A percentile compares a stretch with the other conserved stretches of the same genome.
Evolutionary conservation across 2,113 vertebrate species (phyloP).

Genomic region (Sciurus niger): DNA sequence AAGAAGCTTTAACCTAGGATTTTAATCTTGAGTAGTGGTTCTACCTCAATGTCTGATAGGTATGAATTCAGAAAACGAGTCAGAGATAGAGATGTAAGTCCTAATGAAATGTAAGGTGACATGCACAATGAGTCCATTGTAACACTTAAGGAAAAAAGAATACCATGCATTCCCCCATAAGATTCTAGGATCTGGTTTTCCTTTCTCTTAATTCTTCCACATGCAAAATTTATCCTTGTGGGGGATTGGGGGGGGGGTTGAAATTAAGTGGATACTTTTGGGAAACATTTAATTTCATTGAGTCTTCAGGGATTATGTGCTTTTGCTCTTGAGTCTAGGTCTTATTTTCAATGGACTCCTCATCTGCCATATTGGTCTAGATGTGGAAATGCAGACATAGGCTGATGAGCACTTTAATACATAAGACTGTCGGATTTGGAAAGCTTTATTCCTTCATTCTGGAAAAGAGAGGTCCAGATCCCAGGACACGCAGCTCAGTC

Average conservation of each 20-base stretch:
- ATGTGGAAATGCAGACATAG: neutral
- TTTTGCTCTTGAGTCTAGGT: neutral
- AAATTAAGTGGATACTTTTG: neutral
- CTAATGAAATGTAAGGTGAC: neutral
- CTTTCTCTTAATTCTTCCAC: neutral
- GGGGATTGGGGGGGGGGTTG: neutral
- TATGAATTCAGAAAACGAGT: neutral
- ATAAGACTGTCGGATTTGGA: neutral
- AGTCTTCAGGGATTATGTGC: neutral
- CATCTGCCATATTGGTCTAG: neutral
- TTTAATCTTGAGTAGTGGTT: no score
- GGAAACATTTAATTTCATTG: neutral
- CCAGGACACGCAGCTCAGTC: neutral
- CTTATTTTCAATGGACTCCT: neutral
- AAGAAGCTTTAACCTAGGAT: no score
- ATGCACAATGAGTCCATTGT: neutral
- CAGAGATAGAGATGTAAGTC: neutral
- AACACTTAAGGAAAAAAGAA: neutral
- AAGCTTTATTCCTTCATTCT: neutral
- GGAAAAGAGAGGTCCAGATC: neutral
- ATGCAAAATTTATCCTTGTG: neutral
- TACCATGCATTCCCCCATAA: neutral
- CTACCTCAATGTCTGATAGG: neutral
- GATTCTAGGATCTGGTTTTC: neutral
- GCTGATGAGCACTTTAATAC: neutral